These are phyloP conservation scores for Scaptomyza graminum DNA, from an alignment of 1,140 invertebrate species.

Conservation along the genomic window DNA sequence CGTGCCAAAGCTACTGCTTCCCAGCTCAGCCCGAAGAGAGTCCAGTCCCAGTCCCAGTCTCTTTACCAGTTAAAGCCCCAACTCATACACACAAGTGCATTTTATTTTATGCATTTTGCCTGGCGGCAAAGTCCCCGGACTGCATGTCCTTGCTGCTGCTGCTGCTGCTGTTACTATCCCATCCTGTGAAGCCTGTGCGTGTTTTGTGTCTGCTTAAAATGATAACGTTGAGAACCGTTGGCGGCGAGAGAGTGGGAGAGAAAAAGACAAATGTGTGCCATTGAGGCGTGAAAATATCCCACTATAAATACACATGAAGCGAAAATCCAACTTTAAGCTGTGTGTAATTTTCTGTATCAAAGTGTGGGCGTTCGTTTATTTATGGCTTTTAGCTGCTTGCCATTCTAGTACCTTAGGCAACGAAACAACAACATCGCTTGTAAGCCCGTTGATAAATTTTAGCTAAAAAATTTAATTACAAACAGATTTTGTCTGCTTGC, in stretches of 20 bases:
- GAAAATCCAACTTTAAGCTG: slow-evolving; percentile 48
- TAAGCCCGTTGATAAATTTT: slow-evolving; percentile 8
- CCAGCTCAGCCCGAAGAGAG: slow-evolving; percentile 5
- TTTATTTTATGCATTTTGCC: slow-evolving; percentile 62
- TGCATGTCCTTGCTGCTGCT: slow-evolving; percentile 46
- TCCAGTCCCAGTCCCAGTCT: background rate
- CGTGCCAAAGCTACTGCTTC: background rate
- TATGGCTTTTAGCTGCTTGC: slow-evolving; percentile 52
- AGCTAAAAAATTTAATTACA: slow-evolving; percentile 16
- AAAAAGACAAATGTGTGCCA: slow-evolving; percentile 76
- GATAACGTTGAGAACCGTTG: slow-evolving; percentile 75
- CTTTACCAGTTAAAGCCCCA: background rate
- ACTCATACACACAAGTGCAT: slow-evolving; percentile 59
- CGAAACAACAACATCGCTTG: slow-evolving; percentile 14
- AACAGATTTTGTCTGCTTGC: background rate
- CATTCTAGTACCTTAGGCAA: background rate
- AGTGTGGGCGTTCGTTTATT: slow-evolving; percentile 66
- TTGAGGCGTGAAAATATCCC: slow-evolving; percentile 80
- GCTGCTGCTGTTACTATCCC: background rate
- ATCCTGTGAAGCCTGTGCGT: slow-evolving; percentile 17
- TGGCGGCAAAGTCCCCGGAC: slow-evolving; percentile 5
- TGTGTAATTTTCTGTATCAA: slow-evolving; percentile 69
- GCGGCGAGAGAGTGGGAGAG: slow-evolving; percentile 32
- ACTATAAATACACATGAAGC: slow-evolving; percentile 71
- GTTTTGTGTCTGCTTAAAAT: slow-evolving; percentile 72